Base-by-base conservation (phyloP, 2,113 vertebrate genomes). In the Forbesichthys papilliferus region DNA sequence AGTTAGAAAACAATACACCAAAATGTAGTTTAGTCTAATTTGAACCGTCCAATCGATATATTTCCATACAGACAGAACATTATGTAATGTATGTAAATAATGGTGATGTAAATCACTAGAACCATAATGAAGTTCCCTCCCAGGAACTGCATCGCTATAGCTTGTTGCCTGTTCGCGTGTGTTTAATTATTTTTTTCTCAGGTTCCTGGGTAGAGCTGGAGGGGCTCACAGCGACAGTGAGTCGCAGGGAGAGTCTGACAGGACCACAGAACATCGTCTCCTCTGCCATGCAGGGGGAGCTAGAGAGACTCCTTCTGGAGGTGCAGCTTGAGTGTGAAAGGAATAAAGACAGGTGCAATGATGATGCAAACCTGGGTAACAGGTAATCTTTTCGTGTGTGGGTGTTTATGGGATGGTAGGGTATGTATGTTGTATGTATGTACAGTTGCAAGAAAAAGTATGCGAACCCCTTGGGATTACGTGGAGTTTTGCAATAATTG, bases 151-250 rank as follows among this genome's bases (percentile, higher is more conserved):
- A 42, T 5, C 36, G 27, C 36, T 42, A 42, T 42, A 5, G 56
- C 11, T 11, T 33, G 20, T 42, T 8, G 13, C 1, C 57, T 16
- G 33, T 34, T 61, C 7, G 48, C 56, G 48, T 12, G 14, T 48
- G 1, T 61, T 62, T 42, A 1, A 1, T 27, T 27, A 2, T 79
- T 14, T 64, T n/a, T 57, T 76, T 57, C 0, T 73, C 70, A 93
- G 91, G 89, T 69, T 91, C 90, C 48, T 92, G 90, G 91, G 91
- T 91, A 1, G 88, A 93, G 85, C 81, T 92, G 77, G 91, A 91
- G 86, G 88, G 89, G 74, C 84, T 90, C 86, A 85, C 86, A 0
- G 74, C 81, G 49, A 86, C 82, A 1, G 86, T 78, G 71, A 83
- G 81, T 78, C 78, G 77, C 72, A 82, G 91, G 63, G 88, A 88